Evolutionary conservation across 1,140 invertebrate genomes (phyloP), one percentile per base, ranked within the genome.

Genomic region (Diabrotica virgifera): DNA sequence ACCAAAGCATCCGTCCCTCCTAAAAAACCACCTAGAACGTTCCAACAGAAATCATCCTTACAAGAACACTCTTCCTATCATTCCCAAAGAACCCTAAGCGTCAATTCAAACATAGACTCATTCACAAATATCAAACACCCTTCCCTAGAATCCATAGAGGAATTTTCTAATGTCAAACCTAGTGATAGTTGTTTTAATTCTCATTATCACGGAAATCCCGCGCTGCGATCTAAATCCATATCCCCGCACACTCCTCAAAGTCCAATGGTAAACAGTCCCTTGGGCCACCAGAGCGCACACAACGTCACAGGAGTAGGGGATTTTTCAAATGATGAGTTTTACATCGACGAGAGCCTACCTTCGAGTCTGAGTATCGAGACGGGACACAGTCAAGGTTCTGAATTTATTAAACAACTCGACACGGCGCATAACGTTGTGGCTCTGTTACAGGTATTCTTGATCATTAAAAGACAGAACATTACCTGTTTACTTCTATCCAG

Each of bases 281-380:
- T 73, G 62, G 69, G 69, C 71, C 74, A 75, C 65, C 76, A 73
- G 63, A 65, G 65, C 50, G 64, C 53, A 55, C 67, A 63, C 63
- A 46, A 46, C 40, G 8, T 46, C 40, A n/a, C 40, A 3, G 40
- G 40, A 46, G 40, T 46, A 46, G 40, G 40, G n/a, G 90, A 92
- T 79, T 92, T 92, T 80, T 82, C 88, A 72, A 87, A 86, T 72
- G 88, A 90, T 60, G 90, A 93, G 72, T 92, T 89, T 85, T 94
- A 92, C 83, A 91, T 93, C 81, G 91, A 93, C 75, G 92, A 93
- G 78, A 93, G 90, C 62, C 80, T 89, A 78, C 87, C 87, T 52
- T 87, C 86, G 74, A 89, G 87, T 77, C 82, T 88, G 77, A 85
- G 83, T 75, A 82, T 81, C 14, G 85, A 82, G 76, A 86, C 86